Evolutionary conservation across 1,140 invertebrate species (phyloP), one percentile per base, ranked within the genome.

Genomic region (Diuraphis noxia): DNA sequence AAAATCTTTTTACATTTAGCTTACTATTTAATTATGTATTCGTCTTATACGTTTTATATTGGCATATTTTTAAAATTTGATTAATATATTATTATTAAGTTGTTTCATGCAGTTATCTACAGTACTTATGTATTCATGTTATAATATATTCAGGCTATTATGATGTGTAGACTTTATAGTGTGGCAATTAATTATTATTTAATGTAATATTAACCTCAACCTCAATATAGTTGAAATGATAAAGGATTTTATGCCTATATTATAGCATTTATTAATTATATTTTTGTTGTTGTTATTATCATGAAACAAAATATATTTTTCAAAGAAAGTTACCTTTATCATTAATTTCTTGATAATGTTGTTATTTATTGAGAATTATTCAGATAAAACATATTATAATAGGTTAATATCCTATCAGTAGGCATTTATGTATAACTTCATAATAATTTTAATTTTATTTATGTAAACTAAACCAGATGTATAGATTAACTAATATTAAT

Each of bases 251-350:
- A 56, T 8, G 25, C 52, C 25, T 56, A 63, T 63, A 63, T n/a
- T 63, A n/a, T 63, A 63, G 10, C 10, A 0, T 63, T 63, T n/a
- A 17, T 63, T n/a, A 63, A n/a, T 63, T 63, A 63, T 63, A 63
- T n/a, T n/a, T 63, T 63, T 63, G 43, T 72, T 34, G 34, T 38
- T 81, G 21, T 38, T 81, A 40, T 81, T 81, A 40, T 40, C 23
- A 23, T 40, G 36, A 43, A 43, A 82, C 41, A 82, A 41, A n/a
- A 84, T 84, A n/a, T 84, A 84, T 84, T 84, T 5, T 84, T 82
- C 10, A 41, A 82, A 82, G 21, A 82, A 82, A 41, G 81, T 41
- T 40, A 17, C 38, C 36, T 86, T 86, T 86, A 49, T 86, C 25
- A 34, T 43, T 23, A 43, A 46, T 46, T 49, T 86, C 17, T 36